Percentiles rank a stretch among this genome's conserved stretches.
phyloP scores from a whole-genome alignment of 1,140 invertebrate genomes.

The Chymomyza costata region DNA sequence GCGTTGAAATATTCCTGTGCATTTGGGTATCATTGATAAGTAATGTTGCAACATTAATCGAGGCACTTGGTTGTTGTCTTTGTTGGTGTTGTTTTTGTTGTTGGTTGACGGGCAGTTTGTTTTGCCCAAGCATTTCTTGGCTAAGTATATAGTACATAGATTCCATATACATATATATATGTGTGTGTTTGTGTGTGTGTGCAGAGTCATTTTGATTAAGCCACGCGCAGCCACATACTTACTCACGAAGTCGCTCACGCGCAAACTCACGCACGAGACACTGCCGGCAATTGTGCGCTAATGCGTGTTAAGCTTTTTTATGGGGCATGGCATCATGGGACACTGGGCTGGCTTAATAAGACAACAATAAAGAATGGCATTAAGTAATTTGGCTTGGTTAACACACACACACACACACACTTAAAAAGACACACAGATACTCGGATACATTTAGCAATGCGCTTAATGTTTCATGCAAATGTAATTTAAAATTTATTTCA shows the following conservation, averaged over 20 bases:
- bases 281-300: conserved; percentile 21
- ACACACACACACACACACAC: conserved; percentile 16
- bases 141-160: too few relatives aligned
- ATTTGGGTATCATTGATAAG: conserved; percentile 62
- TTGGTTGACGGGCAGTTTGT: too few relatives aligned
- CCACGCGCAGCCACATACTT: conserved; percentile 9
- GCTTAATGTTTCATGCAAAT: too few relatives aligned
- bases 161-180: too few relatives aligned
- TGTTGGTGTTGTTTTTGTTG: conserved; percentile 12
- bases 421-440: neutral
- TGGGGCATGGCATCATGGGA: conserved; percentile 24
- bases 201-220: too few relatives aligned
- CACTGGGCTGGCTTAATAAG: conserved; percentile 55
- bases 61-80: conserved; percentile 14
- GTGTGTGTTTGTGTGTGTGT: too few relatives aligned
- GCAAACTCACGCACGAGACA: conserved; percentile 1
- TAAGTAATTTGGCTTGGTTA: conserved; percentile 65
- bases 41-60: conserved; percentile 61
- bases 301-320: conserved; percentile 57
- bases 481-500: too few relatives aligned
- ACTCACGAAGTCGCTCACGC: conserved; percentile 2
- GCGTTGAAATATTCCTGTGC: conserved; percentile 53
- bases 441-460: conserved; percentile 14
- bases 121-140: conserved; percentile 3
- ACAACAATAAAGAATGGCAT: conserved; percentile 66